A percentile compares a stretch with the other conserved stretches of the same genome.
Conservation (phyloP, 2,888 invertebrate species). For the Dicyrtomina minuta region DNA sequence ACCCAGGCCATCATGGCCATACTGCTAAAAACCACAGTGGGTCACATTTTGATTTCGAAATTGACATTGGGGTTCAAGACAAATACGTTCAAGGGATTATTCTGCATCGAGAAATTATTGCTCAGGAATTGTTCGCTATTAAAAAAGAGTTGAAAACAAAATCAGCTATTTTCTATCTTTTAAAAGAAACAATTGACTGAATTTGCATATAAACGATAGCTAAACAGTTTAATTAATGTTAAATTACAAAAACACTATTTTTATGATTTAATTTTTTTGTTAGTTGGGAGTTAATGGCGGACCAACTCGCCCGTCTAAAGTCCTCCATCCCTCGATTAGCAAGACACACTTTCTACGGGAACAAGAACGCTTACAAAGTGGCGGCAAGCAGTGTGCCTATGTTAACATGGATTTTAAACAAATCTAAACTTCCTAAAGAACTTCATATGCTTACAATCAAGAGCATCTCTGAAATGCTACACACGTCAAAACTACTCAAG, state of each 20-base stretch:
- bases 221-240: no score
- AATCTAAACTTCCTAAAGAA: slow-evolving; percentile 33
- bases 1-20: no score
- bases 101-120: slow-evolving; percentile 22
- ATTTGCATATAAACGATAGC: no score
- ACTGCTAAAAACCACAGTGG: no score
- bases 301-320: slow-evolving; percentile 8
- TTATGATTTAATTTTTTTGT: background rate
- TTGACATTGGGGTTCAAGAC: slow-evolving; percentile 16
- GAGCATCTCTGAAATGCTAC: slow-evolving; percentile 45
- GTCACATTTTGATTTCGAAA: background rate
- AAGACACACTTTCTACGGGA: slow-evolving; percentile 44
- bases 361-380: slow-evolving; percentile 40
- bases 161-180: background rate
- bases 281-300: slow-evolving; percentile 15
- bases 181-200: no score
- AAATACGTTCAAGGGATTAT: slow-evolving; percentile 15
- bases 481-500: slow-evolving; percentile 39
- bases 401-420: slow-evolving; percentile 45
- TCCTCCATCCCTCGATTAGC: slow-evolving; percentile 32
- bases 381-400: slow-evolving; percentile 38
- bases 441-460: slow-evolving; percentile 40
- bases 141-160: background rate
- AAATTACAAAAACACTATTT: no score
- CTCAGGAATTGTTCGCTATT: slow-evolving; percentile 22